Conservation (phyloP, 2,888 invertebrate species). For the Parnassius apollo region DNA sequence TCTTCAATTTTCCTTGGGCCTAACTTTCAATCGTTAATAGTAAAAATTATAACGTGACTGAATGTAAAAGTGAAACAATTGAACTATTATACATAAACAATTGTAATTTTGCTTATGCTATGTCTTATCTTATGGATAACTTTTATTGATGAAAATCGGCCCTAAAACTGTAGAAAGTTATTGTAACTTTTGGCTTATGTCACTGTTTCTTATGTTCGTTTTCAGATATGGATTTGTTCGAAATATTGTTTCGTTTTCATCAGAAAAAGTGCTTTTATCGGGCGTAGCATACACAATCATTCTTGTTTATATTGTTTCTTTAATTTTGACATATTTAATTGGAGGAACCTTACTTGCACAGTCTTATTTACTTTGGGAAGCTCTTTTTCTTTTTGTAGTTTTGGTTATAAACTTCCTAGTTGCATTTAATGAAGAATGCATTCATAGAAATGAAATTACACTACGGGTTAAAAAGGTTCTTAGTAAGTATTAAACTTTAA, state of each 20-base stretch:
- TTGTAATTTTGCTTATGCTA: too few relatives aligned
- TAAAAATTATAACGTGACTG: too few relatives aligned
- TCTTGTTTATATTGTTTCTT: constrained; percentile 61
- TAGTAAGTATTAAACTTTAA: constrained; percentile 42
- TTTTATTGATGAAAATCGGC: too few relatives aligned
- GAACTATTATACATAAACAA: too few relatives aligned
- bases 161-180: too few relatives aligned
- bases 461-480: constrained; percentile 72
- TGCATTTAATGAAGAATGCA: constrained; percentile 72
- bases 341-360: constrained; percentile 68
- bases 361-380: constrained; percentile 67
- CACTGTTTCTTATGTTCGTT: constrained; percentile 29
- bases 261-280: constrained; percentile 68
- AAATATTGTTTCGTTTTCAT: constrained; percentile 72
- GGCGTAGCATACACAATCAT: constrained; percentile 72
- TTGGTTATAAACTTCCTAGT: constrained; percentile 66
- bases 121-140: too few relatives aligned
- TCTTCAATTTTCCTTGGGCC: too few relatives aligned
- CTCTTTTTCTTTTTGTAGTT: constrained; percentile 66
- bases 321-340: constrained; percentile 64
- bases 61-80: too few relatives aligned
- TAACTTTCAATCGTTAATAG: too few relatives aligned
- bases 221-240: constrained; percentile 58
- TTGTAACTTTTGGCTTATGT: neutral
- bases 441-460: constrained; percentile 79